Evolutionary conservation across 1,140 invertebrate species (phyloP), one percentile per base, ranked within the genome.

Genomic region (Drosophila bocqueti): DNA sequence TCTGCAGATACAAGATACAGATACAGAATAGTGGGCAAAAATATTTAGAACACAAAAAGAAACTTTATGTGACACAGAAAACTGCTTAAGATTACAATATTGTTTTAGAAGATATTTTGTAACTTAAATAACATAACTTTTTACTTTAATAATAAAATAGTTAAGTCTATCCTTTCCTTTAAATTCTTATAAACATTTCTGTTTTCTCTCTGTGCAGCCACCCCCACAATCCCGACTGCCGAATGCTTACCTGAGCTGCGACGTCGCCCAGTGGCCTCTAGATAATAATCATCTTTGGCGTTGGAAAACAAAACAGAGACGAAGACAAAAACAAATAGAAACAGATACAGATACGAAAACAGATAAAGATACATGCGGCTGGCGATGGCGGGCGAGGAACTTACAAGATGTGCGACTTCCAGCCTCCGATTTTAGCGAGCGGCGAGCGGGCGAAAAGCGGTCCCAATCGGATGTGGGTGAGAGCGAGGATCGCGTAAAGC

Each of bases 191-290:
- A 1, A 13, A 3, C 10, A 7, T 18, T 13, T 29, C 7, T n/a
- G 18, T 29, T 64, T 59, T n/a, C 1, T 34, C 8, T 34, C 16
- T 26, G 58, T 63, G 58, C 29, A 63, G 5, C 55, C 68, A 60
- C 71, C 67, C 69, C 68, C 71, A 73, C 71, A 73, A 74, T 43
- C 46, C 36, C 15, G 21, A 7, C 31, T 50, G 8, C 36, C 66
- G 67, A 73, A 73, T 45, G 80, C 90, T 93, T 93, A 93, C 92
- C 92, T 93, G 92, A 93, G 77, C 92, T 93, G 42, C 89, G 92
- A 76, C 92, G 83, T 45, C 92, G 89, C 83, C 92, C 92, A 73
- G 92, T 93, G 81, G 92, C 92, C 79, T 93, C 92, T 55, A 93
- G 74, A 91, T 93, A 93, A 76, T 91, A 83, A 92, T 93, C 91